A percentile compares a stretch with the other conserved stretches of the same genome.
These are phyloP conservation scores for Copsychus sechellarum DNA, from an alignment of 2,113 vertebrate species.

Conservation along the genomic window DNA sequence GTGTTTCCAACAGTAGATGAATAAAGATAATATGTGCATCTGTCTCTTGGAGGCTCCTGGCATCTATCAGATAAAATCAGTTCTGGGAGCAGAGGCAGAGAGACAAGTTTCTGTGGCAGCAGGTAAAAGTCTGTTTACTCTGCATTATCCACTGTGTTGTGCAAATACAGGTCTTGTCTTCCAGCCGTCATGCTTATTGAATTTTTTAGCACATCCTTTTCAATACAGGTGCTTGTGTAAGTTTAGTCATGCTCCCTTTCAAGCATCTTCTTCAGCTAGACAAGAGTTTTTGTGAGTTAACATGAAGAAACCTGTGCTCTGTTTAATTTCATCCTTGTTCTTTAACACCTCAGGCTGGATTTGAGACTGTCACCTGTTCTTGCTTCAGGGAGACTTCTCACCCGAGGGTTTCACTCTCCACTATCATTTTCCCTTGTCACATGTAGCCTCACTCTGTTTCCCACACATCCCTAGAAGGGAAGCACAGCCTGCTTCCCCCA, in stretches of 20 bases:
- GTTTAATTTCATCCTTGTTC: neutral
- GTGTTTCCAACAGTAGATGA: neutral
- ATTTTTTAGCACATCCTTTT: constrained; percentile 17
- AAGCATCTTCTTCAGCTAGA: neutral
- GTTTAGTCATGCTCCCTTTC: neutral
- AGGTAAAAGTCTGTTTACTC: neutral
- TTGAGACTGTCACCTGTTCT: neutral
- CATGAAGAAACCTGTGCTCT: neutral
- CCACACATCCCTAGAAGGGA: neutral
- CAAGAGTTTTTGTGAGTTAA: neutral
- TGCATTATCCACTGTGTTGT: neutral
- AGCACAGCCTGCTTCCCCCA: neutral
- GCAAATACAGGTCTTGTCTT: neutral
- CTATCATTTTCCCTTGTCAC: neutral
- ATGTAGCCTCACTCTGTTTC: neutral
- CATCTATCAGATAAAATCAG: neutral
- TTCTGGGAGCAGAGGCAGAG: neutral
- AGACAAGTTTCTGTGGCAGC: neutral
- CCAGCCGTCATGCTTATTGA: neutral
- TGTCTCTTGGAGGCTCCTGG: neutral
- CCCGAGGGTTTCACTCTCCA: fast-evolving
- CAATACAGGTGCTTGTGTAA: neutral
- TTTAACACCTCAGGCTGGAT: neutral
- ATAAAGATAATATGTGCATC: neutral
- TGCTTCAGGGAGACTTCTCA: neutral